Evolutionary conservation across 2,113 vertebrate species (phyloP).

Genomic region (Lates calcarifer): DNA sequence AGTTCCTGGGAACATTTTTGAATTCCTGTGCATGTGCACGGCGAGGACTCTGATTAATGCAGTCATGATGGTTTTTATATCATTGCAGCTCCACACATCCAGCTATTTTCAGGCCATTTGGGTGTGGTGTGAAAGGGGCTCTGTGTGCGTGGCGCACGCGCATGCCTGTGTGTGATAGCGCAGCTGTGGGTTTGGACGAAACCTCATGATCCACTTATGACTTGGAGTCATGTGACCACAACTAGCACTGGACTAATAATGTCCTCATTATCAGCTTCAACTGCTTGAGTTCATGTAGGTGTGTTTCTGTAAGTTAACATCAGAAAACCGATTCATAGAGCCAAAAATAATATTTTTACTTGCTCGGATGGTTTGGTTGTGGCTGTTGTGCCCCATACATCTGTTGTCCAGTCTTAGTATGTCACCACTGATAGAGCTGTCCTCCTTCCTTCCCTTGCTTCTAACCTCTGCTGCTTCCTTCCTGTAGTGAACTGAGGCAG

Average conservation of each 20-base stretch:
- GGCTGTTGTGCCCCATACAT: neutral
- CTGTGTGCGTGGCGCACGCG: conserved; percentile 18
- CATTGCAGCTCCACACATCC: conserved; percentile 24
- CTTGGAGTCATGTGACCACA: conserved; percentile 61
- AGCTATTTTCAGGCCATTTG: neutral
- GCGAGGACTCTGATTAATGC: neutral
- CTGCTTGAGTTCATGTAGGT: conserved; percentile 14
- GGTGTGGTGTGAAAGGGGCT: conserved; percentile 21
- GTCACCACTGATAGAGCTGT: neutral
- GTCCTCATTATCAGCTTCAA: conserved; percentile 15
- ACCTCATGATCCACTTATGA: conserved; percentile 76
- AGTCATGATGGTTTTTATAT: conserved; percentile 37
- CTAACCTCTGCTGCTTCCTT: neutral
- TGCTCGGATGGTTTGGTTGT: neutral
- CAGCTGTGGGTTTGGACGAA: conserved; percentile 47
- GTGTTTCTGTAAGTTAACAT: neutral
- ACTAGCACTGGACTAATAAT: conserved; percentile 20
- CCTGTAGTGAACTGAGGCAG: neutral
- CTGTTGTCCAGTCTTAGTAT: neutral
- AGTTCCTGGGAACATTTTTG: neutral
- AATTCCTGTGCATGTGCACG: conserved; percentile 9
- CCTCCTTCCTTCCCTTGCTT: neutral
- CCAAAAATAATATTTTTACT: conserved; percentile 7
- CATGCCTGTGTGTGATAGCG: neutral
- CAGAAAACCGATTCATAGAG: neutral